These are phyloP conservation scores for Sebastiscus albofasciatus DNA, from an alignment of 2,797 vertebrate genomes.

Conservation along the genomic window DNA sequence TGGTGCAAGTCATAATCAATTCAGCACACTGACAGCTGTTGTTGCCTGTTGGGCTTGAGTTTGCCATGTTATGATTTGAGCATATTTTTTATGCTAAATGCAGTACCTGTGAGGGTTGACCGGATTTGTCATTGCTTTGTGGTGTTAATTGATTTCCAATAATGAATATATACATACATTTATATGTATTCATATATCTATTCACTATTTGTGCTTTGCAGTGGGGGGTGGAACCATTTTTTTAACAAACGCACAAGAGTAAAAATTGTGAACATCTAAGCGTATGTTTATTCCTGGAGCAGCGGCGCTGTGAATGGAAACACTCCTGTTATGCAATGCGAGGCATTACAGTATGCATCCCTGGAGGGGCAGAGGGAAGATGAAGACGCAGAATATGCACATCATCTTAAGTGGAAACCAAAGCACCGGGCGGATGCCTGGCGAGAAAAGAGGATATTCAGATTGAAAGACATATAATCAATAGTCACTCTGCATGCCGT, in stretches of 20 bases:
- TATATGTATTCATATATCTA: not conserved
- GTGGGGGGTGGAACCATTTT: conserved; percentile 37
- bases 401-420: conserved; percentile 75
- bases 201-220: conserved; percentile 31
- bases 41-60: too few species aligned
- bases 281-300: conserved; percentile 68
- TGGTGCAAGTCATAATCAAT: too few species aligned
- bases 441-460: conserved; percentile 55
- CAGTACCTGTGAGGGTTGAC: too few species aligned
- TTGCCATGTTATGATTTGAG: too few species aligned
- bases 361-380: conserved; percentile 57
- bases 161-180: too few species aligned
- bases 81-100: too few species aligned
- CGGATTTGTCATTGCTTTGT: too few species aligned
- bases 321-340: conserved; percentile 67
- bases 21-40: too few species aligned
- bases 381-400: conserved; percentile 76
- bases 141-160: too few species aligned
- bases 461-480: conserved; percentile 73
- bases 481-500: conserved; percentile 62
- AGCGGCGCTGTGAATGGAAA: conserved; percentile 62
- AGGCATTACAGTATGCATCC: conserved; percentile 64
- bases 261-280: conserved; percentile 60
- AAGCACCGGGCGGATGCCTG: conserved; percentile 47
- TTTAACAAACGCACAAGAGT: conserved; percentile 53